Conservation (phyloP, 2,888 invertebrate genomes). For the Acheta domesticus region DNA sequence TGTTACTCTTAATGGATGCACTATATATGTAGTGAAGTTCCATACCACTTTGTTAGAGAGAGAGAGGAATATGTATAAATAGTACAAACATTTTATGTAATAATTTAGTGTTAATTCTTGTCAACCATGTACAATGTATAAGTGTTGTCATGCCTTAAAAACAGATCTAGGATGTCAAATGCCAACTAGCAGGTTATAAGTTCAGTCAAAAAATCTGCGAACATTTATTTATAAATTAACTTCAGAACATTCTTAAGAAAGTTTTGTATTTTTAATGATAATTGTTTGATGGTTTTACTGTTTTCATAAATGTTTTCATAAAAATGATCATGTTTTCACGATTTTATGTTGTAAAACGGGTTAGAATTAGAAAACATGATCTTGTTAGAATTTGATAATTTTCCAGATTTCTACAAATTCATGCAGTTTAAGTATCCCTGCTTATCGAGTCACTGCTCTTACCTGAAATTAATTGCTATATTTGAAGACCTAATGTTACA, state of each 20-base stretch:
- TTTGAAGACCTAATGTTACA: conserved; percentile 1
- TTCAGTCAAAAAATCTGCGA: background rate
- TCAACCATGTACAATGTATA: conserved; percentile 18
- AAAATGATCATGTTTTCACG: background rate
- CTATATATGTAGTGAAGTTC: conserved; percentile 6
- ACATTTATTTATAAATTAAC: background rate
- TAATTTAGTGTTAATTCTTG: conserved; percentile 21
- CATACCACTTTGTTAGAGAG: background rate
- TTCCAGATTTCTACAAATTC: background rate
- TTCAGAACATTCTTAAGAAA: background rate
- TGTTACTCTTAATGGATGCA: background rate
- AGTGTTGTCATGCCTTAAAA: conserved; percentile 9
- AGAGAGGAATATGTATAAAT: conserved; percentile 22
- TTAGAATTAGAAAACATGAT: background rate
- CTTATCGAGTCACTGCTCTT: conserved; percentile 9
- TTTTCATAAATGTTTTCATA: background rate
- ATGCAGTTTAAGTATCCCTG: conserved; percentile 11
- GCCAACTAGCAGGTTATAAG: conserved; percentile 1
- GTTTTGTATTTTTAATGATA: background rate
- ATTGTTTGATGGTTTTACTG: background rate
- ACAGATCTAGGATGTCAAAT: conserved; percentile 5
- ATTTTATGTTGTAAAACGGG: background rate
- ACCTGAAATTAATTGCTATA: background rate
- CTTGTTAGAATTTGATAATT: background rate
- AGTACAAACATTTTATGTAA: conserved; percentile 29